phyloP scores from a whole-genome alignment of 2,888 invertebrate genomes.

The Lottia gigantea region DNA sequence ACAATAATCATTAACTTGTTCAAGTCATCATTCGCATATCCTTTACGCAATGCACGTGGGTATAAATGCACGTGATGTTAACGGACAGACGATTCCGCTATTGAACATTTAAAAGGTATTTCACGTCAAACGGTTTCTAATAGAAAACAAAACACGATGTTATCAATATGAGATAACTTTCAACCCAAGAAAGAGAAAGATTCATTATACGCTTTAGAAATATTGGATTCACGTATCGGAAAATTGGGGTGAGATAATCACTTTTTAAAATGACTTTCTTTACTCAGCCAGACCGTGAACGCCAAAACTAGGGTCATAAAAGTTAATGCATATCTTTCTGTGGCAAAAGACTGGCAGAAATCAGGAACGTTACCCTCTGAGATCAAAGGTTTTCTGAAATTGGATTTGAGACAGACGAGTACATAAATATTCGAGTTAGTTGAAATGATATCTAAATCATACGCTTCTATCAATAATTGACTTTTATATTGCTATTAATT shows the following conservation, averaged over 20 bases:
- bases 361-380: neutral
- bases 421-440: slow-evolving; percentile 9
- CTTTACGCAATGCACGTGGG: slow-evolving; percentile 8
- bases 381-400: slow-evolving; percentile 11
- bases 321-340: slow-evolving; percentile 10
- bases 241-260: slow-evolving; percentile 9
- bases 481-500: neutral
- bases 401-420: slow-evolving; percentile 5
- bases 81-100: neutral
- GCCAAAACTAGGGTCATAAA: slow-evolving; percentile 6
- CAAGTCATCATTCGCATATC: neutral
- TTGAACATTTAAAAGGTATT: slow-evolving; percentile 11
- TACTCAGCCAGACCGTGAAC: slow-evolving; percentile 7
- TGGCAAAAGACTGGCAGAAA: neutral
- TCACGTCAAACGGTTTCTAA: slow-evolving; percentile 8
- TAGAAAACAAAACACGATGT: slow-evolving; percentile 3
- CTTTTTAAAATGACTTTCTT: slow-evolving; percentile 9
- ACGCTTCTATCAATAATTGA: neutral
- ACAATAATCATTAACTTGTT: slow-evolving; percentile 9
- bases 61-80: slow-evolving; percentile 11
- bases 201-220: slow-evolving; percentile 8
- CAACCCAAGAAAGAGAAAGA: neutral
- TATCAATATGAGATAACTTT: slow-evolving; percentile 1
- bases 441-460: slow-evolving; percentile 9
- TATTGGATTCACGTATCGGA: slow-evolving; percentile 8